Conservation (phyloP, 2,113 vertebrate species). For the Syrmaticus mikado region DNA sequence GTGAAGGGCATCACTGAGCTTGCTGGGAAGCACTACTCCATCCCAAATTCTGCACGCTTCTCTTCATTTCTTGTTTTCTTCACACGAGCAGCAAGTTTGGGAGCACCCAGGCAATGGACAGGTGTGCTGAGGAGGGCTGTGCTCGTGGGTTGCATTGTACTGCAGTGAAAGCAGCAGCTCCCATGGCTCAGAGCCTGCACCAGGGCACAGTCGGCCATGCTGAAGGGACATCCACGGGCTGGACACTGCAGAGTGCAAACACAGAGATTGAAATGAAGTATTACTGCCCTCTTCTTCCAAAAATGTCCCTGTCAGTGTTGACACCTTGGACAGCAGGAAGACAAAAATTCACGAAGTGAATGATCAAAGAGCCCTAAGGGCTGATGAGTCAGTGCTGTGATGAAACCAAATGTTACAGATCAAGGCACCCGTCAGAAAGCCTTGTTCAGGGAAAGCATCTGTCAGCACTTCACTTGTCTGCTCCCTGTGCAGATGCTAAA, state of each 20-base stretch:
- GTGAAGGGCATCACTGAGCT: too few species aligned
- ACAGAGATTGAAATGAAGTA: fast-evolving
- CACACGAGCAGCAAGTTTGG: fast-evolving
- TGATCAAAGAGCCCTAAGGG: background rate
- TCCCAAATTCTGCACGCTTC: background rate
- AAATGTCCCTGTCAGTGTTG: background rate
- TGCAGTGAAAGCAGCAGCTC: background rate
- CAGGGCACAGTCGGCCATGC: fast-evolving
- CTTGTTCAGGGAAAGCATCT: background rate
- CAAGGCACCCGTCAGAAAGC: background rate
- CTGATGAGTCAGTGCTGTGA: background rate
- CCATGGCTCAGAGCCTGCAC: fast-evolving
- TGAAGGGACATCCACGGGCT: background rate
- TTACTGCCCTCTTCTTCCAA: background rate
- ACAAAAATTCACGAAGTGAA: background rate
- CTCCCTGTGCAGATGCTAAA: background rate
- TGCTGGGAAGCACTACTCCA: background rate
- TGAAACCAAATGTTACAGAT: background rate
- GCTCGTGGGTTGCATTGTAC: background rate
- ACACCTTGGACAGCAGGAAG: background rate
- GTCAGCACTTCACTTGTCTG: background rate
- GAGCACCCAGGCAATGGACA: fast-evolving
- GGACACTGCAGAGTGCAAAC: background rate
- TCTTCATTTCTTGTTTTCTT: background rate
- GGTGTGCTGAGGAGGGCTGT: background rate